phyloP scores from a whole-genome alignment of 1,140 invertebrate genomes.

The Chrysopa pallens region DNA sequence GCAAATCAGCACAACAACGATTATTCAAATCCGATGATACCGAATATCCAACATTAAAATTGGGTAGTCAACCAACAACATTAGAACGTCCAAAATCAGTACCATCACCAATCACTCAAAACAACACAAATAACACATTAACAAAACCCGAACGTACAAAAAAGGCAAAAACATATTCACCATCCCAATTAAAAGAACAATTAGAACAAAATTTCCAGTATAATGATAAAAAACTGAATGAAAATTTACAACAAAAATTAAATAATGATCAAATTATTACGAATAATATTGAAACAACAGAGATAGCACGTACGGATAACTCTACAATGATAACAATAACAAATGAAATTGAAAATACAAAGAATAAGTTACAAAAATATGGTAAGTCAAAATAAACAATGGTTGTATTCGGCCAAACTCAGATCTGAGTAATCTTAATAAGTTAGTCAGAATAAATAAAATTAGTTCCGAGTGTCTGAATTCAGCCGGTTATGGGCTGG shows the following conservation, averaged over 20 bases:
- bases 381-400: too few species aligned
- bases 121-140: slow-evolving; percentile 2
- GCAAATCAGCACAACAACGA: slow-evolving; percentile 2
- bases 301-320: too few species aligned
- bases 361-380: slow-evolving; percentile 2
- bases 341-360: too few species aligned
- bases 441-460: too few species aligned
- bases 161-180: slow-evolving; percentile 18
- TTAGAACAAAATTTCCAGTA: not conserved
- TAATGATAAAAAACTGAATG: not conserved
- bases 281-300: not conserved
- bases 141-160: slow-evolving; percentile 21
- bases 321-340: too few species aligned
- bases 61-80: slow-evolving; percentile 15
- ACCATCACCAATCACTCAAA: slow-evolving; percentile 1
- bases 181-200: not conserved
- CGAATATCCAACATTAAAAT: slow-evolving; percentile 16
- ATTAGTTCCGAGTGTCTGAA: too few species aligned
- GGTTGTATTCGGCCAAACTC: too few species aligned
- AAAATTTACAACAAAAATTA: not conserved
- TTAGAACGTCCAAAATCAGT: slow-evolving; percentile 1
- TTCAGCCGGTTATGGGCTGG: too few species aligned
- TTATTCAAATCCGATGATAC: slow-evolving; percentile 3
- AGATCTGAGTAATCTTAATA: too few species aligned
- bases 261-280: not conserved